phyloP scores from a whole-genome alignment of 2,797 vertebrate genomes.

The Leptatherina wallacei region DNA sequence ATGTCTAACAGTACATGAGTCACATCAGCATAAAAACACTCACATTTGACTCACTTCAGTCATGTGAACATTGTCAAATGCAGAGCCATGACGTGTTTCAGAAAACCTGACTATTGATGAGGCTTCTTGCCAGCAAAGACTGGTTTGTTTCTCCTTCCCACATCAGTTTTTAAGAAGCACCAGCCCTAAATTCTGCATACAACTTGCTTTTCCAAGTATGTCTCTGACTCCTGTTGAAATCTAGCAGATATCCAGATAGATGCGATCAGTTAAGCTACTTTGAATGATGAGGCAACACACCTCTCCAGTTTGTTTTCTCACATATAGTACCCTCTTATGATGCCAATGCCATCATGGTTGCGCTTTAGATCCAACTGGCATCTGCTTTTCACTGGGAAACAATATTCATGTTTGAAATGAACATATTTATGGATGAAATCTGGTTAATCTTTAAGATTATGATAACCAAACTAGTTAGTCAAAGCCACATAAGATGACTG shows the following conservation, averaged over 20 bases:
- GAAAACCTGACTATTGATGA: neutral
- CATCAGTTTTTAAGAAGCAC: neutral
- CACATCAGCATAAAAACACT: neutral
- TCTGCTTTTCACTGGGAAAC: neutral
- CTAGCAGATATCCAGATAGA: neutral
- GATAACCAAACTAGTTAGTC: neutral
- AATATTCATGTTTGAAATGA: neutral
- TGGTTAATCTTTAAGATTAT: neutral
- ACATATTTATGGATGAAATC: slow-evolving; percentile 8
- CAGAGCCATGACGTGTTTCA: neutral
- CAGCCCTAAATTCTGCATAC: neutral
- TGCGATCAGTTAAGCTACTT: neutral
- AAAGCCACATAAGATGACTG: neutral
- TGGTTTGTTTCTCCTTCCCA: neutral
- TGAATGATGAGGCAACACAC: neutral
- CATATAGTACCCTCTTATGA: neutral
- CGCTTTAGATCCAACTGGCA: neutral
- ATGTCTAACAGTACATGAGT: neutral
- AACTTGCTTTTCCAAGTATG: neutral
- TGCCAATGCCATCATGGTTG: neutral
- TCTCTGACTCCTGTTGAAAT: neutral
- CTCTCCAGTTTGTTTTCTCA: neutral
- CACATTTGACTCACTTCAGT: neutral
- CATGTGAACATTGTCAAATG: neutral
- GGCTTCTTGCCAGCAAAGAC: neutral